Evolutionary conservation across 2,113 vertebrate species (phyloP), one percentile per base, ranked within the genome.

Genomic region (Centropristis striata): DNA sequence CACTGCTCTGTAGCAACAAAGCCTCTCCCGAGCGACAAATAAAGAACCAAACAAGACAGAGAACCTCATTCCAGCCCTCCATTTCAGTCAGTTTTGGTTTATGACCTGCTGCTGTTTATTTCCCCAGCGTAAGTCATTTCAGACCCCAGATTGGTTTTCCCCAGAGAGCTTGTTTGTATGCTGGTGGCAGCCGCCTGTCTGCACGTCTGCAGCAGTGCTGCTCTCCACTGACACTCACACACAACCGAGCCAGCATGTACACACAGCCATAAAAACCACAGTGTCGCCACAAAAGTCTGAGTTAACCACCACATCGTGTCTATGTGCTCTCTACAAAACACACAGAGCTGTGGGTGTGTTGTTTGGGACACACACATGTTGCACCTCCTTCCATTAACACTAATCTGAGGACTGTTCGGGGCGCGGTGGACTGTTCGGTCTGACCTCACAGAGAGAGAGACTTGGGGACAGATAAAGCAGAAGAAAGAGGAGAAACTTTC

Each of bases 81-180:
- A 60, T 83, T 84, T 83, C 88, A 83, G 63, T 88, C 85, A 75
- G 74, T 78, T 86, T 81, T 86, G 72, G 71, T 93, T 92, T 89
- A 88, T 86, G 84, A 83, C 81, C 81, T 75, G 80, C 86, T 88
- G 83, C 76, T 80, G 84, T 85, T 88, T 84, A 87, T 86, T 87
- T 88, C 76, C 70, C 70, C 53, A 32, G 81, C 79, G 77, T 47
- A 41, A 86, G 72, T 89, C 80, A 86, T 91, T 85, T 86, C 81
- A 87, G 84, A 75, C 25, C 81, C 57, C 75, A 76, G 88, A 90
- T 80, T 86, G 82, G 65, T 84, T 89, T 88, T 78, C 75, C 84
- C 80, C 39, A 37, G 79, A 85, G 83, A 86, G 83, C 80, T 89
- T 85, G 83, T 91, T 90, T 85, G 87, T 87, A 77, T 85, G 84